Percentiles rank a stretch among this genome's conserved stretches.
These are phyloP conservation scores for Cremastinae sp. DNA, from an alignment of 2,888 invertebrate genomes.

Conservation along the genomic window DNA sequence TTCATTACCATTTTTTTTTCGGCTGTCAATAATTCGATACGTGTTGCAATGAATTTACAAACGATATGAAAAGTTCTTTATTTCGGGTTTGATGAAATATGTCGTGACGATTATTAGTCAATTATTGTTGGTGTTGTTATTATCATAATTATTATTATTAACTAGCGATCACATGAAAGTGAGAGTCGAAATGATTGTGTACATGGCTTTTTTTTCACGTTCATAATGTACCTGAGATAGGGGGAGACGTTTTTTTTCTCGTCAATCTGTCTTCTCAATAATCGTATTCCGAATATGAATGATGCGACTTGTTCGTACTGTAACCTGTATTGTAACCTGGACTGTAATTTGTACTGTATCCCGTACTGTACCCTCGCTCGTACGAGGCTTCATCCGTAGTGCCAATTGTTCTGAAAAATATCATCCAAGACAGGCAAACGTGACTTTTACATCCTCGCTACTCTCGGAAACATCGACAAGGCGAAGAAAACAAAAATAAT, in stretches of 20 bases:
- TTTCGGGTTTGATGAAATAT: conserved; percentile 33
- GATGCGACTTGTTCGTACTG: conserved; percentile 67
- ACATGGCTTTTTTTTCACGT: conserved; percentile 20
- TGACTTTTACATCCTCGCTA: conserved; percentile 27
- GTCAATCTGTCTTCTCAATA: conserved; percentile 59
- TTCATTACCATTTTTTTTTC: too few relatives aligned
- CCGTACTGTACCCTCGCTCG: conserved; percentile 61
- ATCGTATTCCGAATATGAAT: conserved; percentile 69
- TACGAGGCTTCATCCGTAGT: conserved; percentile 70
- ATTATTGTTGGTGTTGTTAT: neutral
- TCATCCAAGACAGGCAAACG: conserved; percentile 68
- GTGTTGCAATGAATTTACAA: conserved; percentile 33
- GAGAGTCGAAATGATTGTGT: conserved; percentile 5
- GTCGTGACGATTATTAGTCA: conserved; percentile 3
- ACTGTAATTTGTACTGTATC: conserved; percentile 63
- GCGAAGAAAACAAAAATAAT: neutral
- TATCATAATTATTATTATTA: conserved; percentile 16
- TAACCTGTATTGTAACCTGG: conserved; percentile 53
- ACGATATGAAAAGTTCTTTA: conserved; percentile 40
- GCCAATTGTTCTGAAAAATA: conserved; percentile 73
- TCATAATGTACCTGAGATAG: conserved; percentile 11
- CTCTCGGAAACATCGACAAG: conserved; percentile 1
- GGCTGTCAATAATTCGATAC: conserved; percentile 3
- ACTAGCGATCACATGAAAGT: conserved; percentile 34
- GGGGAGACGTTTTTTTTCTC: neutral